A percentile compares a stretch with the other conserved stretches of the same genome.
Conservation (phyloP, 2,888 invertebrate species). For the Agonopterix heracliana region DNA sequence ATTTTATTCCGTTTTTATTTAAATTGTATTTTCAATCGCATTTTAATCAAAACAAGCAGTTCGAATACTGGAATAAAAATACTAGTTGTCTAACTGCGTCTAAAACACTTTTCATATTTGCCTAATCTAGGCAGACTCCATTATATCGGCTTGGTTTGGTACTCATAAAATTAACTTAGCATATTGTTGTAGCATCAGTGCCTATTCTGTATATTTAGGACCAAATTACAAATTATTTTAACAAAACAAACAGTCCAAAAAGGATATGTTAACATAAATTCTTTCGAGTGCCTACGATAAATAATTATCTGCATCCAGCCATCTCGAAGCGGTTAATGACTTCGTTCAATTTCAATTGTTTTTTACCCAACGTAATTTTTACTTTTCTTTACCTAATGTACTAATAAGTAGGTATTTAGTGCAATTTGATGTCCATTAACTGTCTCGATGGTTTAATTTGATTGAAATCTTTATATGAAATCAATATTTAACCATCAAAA, state of each 20-base stretch:
- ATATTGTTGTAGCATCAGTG: neutral
- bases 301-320: conserved; percentile 25
- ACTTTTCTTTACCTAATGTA: neutral
- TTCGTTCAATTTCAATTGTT: conserved; percentile 27
- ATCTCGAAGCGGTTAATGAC: conserved; percentile 43
- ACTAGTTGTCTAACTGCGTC: no score
- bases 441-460: neutral
- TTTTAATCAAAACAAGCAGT: no score
- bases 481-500: neutral
- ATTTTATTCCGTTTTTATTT: conserved; percentile 22
- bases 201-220: neutral
- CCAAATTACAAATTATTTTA: neutral
- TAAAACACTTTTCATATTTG: neutral
- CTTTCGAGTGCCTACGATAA: conserved; percentile 6
- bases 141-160: conserved; percentile 45
- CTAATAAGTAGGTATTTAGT: neutral
- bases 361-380: neutral
- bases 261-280: neutral
- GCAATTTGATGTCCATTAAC: neutral
- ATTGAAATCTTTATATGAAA: neutral
- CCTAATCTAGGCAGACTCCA: conserved; percentile 52
- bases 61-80: no score
- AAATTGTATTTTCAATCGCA: neutral
- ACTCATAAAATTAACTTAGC: neutral
- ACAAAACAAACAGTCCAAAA: neutral